Evolutionary conservation across 1,140 invertebrate genomes (phyloP).

Genomic region (Lordiphosa collinella): DNA sequence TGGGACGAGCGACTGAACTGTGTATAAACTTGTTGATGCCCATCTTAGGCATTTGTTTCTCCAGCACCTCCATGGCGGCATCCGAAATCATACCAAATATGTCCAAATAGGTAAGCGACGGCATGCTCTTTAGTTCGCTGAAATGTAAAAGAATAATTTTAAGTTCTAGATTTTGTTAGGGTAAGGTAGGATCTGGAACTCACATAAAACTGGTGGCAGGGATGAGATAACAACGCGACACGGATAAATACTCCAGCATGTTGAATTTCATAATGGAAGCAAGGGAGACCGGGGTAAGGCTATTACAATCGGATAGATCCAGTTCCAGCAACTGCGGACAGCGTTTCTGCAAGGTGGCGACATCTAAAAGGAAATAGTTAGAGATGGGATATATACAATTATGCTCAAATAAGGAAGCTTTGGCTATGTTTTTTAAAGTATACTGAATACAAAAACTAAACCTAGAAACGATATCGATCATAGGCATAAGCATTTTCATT

Average conservation of each 20-base stretch:
- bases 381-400: neutral
- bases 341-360: conserved; percentile 83
- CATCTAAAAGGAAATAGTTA: conserved; percentile 81
- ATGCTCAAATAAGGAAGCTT: neutral
- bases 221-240: conserved; percentile 92
- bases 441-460: too few relatives aligned
- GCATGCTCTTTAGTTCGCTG: conserved; percentile 82
- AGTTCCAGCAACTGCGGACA: conserved; percentile 89
- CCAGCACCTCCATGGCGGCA: conserved; percentile 81
- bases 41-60: conserved; percentile 81
- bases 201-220: conserved; percentile 83
- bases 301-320: conserved; percentile 92
- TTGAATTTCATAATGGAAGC: conserved; percentile 83
- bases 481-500: too few relatives aligned
- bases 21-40: conserved; percentile 82
- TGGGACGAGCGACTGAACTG: conserved; percentile 91
- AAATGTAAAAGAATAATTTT: conserved; percentile 13
- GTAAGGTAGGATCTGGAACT: conserved; percentile 55
- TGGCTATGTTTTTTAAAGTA: too few relatives aligned
- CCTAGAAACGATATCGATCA: too few relatives aligned
- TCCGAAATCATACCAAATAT: conserved; percentile 87
- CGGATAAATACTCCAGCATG: conserved; percentile 88
- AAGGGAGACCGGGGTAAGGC: conserved; percentile 83
- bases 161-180: neutral
- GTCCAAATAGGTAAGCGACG: conserved; percentile 85